Base-by-base conservation (phyloP, 37 sponge, comb jelly and placozoan genomes). In the Aphrocallistes beatrix region DNA sequence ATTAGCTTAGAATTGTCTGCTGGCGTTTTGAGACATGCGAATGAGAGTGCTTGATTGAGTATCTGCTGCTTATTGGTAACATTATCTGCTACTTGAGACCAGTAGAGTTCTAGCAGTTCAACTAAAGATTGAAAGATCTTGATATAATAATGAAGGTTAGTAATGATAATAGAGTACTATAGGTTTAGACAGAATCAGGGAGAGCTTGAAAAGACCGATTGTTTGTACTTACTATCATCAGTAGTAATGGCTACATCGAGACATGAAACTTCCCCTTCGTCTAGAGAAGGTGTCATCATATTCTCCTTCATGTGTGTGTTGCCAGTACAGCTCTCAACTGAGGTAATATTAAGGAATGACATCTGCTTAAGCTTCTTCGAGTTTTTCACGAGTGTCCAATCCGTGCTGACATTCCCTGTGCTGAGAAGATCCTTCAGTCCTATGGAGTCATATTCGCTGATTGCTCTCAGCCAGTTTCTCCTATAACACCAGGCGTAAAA, bases 91-190 rank as follows among this genome's bases (percentile, higher is more conserved):
- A 13, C 34, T 3, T 60, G 10, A 13, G 75, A 60, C 75, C 75
- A 60, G 34, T 60, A 60, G 17, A 60, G 75, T 3, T 60, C 75
- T 30, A 60, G 75, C 75, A 60, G 75, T 30, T 60, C 75, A 60
- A 30, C 75, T 60, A 60, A 6, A 6, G 49, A 17, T 47, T 21
- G 13, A 47, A 17, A 21, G 13, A 47, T 21, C 49, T 13, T 47
- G 17, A 47, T 17, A 47, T 47, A 47, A 47, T 47, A 17, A 47
- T 21, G 17, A 47, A 47, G 49, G 13, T 47, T 47, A 47, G 13
- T 47, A 13, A 17, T 13, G 49, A 47, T 47, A 21, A 47, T 21
- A 21, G 17, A 17, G 17, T 47, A 21, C 17, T 17, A 47, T 47
- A 47, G 17, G 49, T 21, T 47, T 47, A 21, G 17, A 47, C 49